Conservation (phyloP, 2,888 invertebrate species). For the Ennomos quercinarius region DNA sequence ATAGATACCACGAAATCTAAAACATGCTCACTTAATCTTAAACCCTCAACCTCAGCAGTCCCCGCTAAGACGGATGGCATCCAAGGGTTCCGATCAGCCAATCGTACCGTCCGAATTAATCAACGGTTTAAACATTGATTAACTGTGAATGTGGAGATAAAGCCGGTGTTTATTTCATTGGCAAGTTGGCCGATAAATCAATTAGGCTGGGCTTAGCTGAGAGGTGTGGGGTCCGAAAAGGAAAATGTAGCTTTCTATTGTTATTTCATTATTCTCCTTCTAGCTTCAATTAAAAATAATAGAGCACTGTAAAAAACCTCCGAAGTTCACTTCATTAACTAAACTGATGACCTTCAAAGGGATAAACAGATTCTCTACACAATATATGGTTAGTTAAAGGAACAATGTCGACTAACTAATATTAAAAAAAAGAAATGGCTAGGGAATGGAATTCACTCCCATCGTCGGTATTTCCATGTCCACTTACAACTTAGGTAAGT, state of each 20-base stretch:
- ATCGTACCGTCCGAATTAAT: slow-evolving; percentile 28
- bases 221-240: slow-evolving; percentile 7
- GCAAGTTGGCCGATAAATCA: slow-evolving; percentile 20
- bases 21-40: background rate
- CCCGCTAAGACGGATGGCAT: slow-evolving; percentile 30
- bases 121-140: slow-evolving; percentile 39
- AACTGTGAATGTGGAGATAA: slow-evolving; percentile 25
- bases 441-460: too few species aligned
- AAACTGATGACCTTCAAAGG: too few species aligned
- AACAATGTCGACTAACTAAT: too few species aligned
- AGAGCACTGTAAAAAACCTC: too few species aligned
- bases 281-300: too few species aligned
- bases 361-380: too few species aligned
- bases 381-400: too few species aligned
- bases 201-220: slow-evolving; percentile 9
- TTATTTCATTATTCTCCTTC: background rate
- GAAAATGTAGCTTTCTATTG: slow-evolving; percentile 10
- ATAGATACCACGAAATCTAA: background rate
- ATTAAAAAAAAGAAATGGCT: too few species aligned
- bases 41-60: slow-evolving; percentile 13
- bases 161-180: slow-evolving; percentile 19
- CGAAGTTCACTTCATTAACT: too few species aligned
- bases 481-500: too few species aligned
- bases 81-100: slow-evolving; percentile 7
- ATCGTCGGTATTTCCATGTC: too few species aligned